These are phyloP conservation scores for Tetraneura akinire DNA, from an alignment of 1,140 invertebrate genomes.

Conservation along the genomic window DNA sequence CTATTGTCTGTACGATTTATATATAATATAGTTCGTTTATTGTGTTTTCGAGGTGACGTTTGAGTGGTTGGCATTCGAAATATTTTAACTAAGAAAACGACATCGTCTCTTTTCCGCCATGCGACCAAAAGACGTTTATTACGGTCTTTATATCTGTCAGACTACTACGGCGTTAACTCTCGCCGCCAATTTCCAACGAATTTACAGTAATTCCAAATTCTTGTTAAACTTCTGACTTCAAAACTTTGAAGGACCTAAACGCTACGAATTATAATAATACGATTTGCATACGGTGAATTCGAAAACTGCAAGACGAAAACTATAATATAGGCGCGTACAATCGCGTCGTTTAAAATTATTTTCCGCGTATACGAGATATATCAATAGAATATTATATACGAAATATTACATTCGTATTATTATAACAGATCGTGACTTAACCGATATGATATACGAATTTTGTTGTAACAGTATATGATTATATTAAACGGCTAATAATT, in stretches of 20 bases:
- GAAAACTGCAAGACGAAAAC: neutral
- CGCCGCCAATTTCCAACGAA: neutral
- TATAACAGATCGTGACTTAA: too few relatives aligned
- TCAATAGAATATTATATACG: neutral
- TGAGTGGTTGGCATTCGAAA: neutral
- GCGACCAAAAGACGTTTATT: neutral
- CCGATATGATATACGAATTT: too few relatives aligned
- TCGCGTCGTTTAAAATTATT: too few relatives aligned
- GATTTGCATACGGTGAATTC: conserved; percentile 6
- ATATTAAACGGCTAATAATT: neutral
- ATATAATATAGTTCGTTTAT: neutral
- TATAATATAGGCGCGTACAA: neutral
- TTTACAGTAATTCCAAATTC: neutral
- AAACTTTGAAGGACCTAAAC: neutral
- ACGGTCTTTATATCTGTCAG: conserved; percentile 1
- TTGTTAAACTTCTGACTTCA: neutral
- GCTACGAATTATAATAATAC: neutral
- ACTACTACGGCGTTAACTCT: neutral
- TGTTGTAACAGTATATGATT: too few relatives aligned
- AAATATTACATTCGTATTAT: neutral
- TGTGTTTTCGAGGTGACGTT: neutral
- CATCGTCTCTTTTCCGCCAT: neutral
- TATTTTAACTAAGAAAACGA: neutral
- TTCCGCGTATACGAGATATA: neutral
- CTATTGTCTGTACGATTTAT: neutral